Percentiles rank a stretch among this genome's conserved stretches.
Conservation (phyloP, 2,797 vertebrate genomes). For the Darevskia nairensis region DNA sequence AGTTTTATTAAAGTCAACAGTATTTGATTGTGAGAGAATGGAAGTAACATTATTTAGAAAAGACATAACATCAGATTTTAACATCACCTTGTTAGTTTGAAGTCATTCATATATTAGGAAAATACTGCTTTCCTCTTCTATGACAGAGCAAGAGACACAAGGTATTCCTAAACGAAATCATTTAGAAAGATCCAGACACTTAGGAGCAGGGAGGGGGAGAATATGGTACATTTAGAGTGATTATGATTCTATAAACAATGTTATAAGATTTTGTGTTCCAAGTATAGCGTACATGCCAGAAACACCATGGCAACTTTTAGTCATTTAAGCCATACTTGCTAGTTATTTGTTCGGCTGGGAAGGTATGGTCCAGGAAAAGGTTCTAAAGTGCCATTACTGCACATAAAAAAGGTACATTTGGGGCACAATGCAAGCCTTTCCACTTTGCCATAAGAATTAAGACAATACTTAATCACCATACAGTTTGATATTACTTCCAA, state of each 20-base stretch:
- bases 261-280: slow-evolving; percentile 46
- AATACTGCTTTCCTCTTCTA: slow-evolving; percentile 60
- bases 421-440: slow-evolving; percentile 79
- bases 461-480: slow-evolving; percentile 88
- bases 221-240: slow-evolving; percentile 75
- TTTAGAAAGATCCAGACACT: slow-evolving; percentile 66
- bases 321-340: slow-evolving; percentile 56
- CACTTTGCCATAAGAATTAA: slow-evolving; percentile 87
- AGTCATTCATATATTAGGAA: slow-evolving; percentile 24
- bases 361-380: slow-evolving; percentile 49
- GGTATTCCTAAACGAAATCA: slow-evolving; percentile 54
- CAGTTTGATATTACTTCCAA: slow-evolving; percentile 90
- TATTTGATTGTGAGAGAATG: slow-evolving; percentile 68
- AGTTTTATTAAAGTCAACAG: slow-evolving; percentile 60
- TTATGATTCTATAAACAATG: slow-evolving; percentile 49
- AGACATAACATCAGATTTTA: slow-evolving; percentile 68
- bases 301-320: slow-evolving; percentile 52
- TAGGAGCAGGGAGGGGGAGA: slow-evolving; percentile 61
- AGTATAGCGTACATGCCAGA: slow-evolving; percentile 61
- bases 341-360: slow-evolving; percentile 61
- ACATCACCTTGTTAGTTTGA: slow-evolving; percentile 57
- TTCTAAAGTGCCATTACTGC: slow-evolving; percentile 74
- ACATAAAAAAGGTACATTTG: slow-evolving; percentile 71
- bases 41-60: slow-evolving; percentile 73
- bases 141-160: slow-evolving; percentile 37